Conservation (phyloP, 2,797 vertebrate species). For the Coregonus suidteri region DNA sequence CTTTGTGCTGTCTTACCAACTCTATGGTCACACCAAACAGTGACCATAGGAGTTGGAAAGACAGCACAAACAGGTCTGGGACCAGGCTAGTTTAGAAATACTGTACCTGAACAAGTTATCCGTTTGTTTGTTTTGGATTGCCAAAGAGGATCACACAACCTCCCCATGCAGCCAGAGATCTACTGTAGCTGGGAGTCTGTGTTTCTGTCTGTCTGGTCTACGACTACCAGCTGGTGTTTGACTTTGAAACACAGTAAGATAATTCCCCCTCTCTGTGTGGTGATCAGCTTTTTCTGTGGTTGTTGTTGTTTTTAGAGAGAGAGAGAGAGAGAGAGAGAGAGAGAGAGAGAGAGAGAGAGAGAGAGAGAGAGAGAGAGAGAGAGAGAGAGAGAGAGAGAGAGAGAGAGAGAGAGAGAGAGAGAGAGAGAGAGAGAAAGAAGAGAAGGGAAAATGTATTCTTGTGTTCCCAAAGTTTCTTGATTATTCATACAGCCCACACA, state of each 20-base stretch:
- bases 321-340: background rate
- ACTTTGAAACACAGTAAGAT: slow-evolving; percentile 35
- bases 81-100: too few species aligned
- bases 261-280: slow-evolving; percentile 9
- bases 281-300: background rate
- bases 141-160: too few species aligned
- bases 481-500: slow-evolving; percentile 57
- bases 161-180: slow-evolving; percentile 15
- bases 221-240: slow-evolving; percentile 61
- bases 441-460: slow-evolving; percentile 38
- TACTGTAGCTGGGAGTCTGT: background rate
- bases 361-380: background rate
- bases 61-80: background rate
- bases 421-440: background rate
- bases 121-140: too few species aligned
- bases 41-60: background rate
- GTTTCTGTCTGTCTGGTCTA: slow-evolving; percentile 18
- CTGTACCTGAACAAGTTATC: too few species aligned
- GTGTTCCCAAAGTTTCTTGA: slow-evolving; percentile 40
- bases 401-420: background rate
- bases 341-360: slow-evolving; percentile 3
- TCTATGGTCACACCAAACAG: background rate
- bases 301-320: background rate
- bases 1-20: slow-evolving; percentile 13
- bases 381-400: too few species aligned